A percentile compares a stretch with the other conserved stretches of the same genome.
Conservation (phyloP, 2,888 invertebrate genomes). For the Volucella inflata region DNA sequence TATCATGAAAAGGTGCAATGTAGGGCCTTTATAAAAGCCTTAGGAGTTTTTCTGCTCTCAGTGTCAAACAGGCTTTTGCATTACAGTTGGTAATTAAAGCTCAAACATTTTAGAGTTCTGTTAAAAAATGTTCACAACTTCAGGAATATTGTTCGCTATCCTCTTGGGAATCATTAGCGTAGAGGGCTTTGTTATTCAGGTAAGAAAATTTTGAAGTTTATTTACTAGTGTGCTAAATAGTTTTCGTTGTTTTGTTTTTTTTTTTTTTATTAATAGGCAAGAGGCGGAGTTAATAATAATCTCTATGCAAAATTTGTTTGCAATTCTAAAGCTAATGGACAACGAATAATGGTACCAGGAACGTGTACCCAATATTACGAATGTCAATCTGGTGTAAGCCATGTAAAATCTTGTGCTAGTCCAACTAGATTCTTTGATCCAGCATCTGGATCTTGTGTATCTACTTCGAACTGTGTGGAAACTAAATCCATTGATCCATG, state of each 20-base stretch:
- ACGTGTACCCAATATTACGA: slow-evolving; percentile 81
- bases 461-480: slow-evolving; percentile 79
- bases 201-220: neutral
- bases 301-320: slow-evolving; percentile 80
- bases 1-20: slow-evolving; percentile 45
- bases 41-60: slow-evolving; percentile 10
- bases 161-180: slow-evolving; percentile 39
- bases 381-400: slow-evolving; percentile 78
- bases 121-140: slow-evolving; percentile 32
- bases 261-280: slow-evolving; percentile 25
- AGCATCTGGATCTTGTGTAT: slow-evolving; percentile 77
- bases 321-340: slow-evolving; percentile 78
- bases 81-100: slow-evolving; percentile 19
- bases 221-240: too few relatives aligned
- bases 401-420: slow-evolving; percentile 75
- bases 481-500: neutral
- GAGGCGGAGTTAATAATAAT: slow-evolving; percentile 76
- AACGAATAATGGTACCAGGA: slow-evolving; percentile 80
- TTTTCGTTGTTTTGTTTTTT: neutral
- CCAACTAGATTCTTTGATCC: slow-evolving; percentile 78
- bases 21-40: slow-evolving; percentile 59
- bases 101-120: slow-evolving; percentile 16
- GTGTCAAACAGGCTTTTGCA: slow-evolving; percentile 53
- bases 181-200: slow-evolving; percentile 59
- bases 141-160: slow-evolving; percentile 32